A percentile compares a stretch with the other conserved stretches of the same genome.
Conservation (phyloP, 2,888 invertebrate genomes). For the Griposia aprilina region DNA sequence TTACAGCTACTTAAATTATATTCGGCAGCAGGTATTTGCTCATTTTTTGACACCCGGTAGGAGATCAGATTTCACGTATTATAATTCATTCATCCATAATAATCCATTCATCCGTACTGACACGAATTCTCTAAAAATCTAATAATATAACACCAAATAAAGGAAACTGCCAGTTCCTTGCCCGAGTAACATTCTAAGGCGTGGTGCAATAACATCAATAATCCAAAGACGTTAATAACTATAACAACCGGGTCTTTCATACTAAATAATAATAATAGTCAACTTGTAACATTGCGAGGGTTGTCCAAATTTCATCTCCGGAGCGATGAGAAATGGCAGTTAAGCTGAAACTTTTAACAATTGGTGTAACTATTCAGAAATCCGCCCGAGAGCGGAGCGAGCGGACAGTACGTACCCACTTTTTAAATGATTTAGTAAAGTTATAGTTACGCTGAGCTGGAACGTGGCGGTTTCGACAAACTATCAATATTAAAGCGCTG, state of each 20-base stretch:
- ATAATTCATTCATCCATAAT: background rate
- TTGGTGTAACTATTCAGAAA: conserved; percentile 69
- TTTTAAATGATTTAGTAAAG: conserved; percentile 69
- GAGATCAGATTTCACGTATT: background rate
- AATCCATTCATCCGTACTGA: background rate
- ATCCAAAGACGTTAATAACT: conserved; percentile 53
- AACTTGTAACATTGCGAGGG: conserved; percentile 66
- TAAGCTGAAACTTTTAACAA: conserved; percentile 71
- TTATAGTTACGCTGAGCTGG: conserved; percentile 53
- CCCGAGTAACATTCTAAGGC: conserved; percentile 17
- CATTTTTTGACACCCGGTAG: background rate
- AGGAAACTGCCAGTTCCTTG: conserved; percentile 22
- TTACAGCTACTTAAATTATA: background rate
- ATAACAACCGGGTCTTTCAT: conserved; percentile 55
- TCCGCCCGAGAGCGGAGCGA: conserved; percentile 49
- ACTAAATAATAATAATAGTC: conserved; percentile 70
- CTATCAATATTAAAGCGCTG: conserved; percentile 52
- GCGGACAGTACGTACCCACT: conserved; percentile 55
- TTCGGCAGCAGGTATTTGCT: background rate
- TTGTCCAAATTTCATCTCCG: conserved; percentile 72
- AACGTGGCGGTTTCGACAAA: conserved; percentile 47
- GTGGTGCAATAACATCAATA: conserved; percentile 57
- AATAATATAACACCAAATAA: conserved; percentile 3
- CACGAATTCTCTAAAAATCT: background rate
- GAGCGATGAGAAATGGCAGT: conserved; percentile 71